Evolutionary conservation across 1,140 invertebrate genomes (phyloP), one percentile per base, ranked within the genome.

Genomic region (Dendroctonus ponderosae): DNA sequence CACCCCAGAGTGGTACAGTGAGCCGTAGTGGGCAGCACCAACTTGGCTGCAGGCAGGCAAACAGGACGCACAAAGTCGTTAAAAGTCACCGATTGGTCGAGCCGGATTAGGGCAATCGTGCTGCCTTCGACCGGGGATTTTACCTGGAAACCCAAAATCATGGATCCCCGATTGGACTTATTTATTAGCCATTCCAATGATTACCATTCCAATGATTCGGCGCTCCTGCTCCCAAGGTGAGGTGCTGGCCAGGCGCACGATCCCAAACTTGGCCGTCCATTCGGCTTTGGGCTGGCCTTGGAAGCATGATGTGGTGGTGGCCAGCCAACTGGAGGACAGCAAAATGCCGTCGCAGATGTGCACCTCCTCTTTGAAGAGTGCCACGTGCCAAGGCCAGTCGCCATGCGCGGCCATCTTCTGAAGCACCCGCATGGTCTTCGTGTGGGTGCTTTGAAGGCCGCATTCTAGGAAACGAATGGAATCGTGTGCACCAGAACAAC

Each of bases 381-480:
- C 87, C 11, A 87, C 90, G 75, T 94, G 88, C 92, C 93, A 96
- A 11, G 93, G 93, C 92, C 93, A 96, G 74, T 94, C 90, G 3
- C 90, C 90, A 2, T 88, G 87, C 4, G 80, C 81, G 5, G 90
- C 83, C 75, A 89, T 87, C 75, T 91, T 90, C 42, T 82, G 81
- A 44, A 92, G 76, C 6, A 82, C 81, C 57, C 83, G 81, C 38
- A 81, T 77, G 67, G 80, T 79, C 38, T 75, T 79, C 42, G 80
- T 74, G 42, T 78, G 80, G 11, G 86, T 80, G 14, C 86, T 84
- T 66, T 92, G 86, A 41, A 91, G 77, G 0, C 92, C 92, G 73
- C 92, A 95, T 72, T 90, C 90, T 91, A 72, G 74, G 73, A 70
- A 61, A n/a, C n/a, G n/a, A 41, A 69, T 51, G 37, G 2, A 5